Evolutionary conservation across 2,888 invertebrate genomes (phyloP).

Genomic region (Pandemis heparana): DNA sequence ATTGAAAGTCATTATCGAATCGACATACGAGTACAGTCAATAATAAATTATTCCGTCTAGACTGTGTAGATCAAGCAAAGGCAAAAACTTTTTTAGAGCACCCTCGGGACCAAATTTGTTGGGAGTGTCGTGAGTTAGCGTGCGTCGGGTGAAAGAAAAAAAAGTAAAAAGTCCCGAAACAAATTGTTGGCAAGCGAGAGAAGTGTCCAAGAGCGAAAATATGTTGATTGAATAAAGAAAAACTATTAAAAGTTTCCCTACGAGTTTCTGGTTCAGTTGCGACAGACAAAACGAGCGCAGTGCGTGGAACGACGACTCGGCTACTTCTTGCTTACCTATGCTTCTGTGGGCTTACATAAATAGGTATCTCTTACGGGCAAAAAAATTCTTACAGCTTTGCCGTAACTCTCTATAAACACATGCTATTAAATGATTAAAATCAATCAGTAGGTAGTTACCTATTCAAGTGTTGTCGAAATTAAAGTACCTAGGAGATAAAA

Average conservation of each 20-base stretch:
- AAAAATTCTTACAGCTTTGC: not conserved
- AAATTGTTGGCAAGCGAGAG: constrained; percentile 82
- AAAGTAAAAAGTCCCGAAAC: constrained; percentile 79
- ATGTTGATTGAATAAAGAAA: constrained; percentile 85
- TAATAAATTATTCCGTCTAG: constrained; percentile 69
- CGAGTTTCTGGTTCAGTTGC: constrained; percentile 73
- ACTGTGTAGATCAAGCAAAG: constrained; percentile 60
- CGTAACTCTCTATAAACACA: too few relatives aligned
- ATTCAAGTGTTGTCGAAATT: too few relatives aligned
- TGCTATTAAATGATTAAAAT: too few relatives aligned
- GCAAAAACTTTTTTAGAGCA: constrained; percentile 68
- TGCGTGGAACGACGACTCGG: constrained; percentile 57
- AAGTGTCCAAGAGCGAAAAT: constrained; percentile 83
- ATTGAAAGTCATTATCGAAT: not conserved
- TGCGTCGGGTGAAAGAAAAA: constrained; percentile 67
- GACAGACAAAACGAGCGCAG: constrained; percentile 67
- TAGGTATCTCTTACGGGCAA: not conserved
- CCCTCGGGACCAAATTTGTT: constrained; percentile 77
- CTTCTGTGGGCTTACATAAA: constrained; percentile 1
- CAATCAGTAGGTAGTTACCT: too few relatives aligned
- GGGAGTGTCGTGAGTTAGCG: constrained; percentile 66
- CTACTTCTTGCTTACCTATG: constrained; percentile 20
- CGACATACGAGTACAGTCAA: constrained; percentile 43
- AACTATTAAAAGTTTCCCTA: constrained; percentile 82
- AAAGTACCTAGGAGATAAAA: too few relatives aligned